Base-by-base conservation (phyloP, 2,113 vertebrate species). In the Leptobrachium ailaonicum region DNA sequence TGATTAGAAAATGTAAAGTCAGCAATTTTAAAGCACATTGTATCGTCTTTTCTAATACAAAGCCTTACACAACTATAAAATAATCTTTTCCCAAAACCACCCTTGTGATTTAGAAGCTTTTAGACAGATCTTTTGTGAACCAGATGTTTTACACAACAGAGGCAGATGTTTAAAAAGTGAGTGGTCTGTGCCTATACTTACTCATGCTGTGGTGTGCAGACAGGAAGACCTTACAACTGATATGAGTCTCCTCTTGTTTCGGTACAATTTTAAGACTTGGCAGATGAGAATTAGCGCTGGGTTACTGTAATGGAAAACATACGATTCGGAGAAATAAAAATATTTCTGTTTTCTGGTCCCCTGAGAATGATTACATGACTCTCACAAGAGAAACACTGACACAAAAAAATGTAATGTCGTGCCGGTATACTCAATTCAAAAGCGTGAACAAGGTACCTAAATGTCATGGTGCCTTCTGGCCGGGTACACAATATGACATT, bases 61-160 rank as follows among this genome's bases (percentile, higher is more conserved):
- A 4, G 12, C 4, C 58, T 20, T 14, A 62, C 11, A 14, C 5
- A 14, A 1, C 13, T 7, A 20, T 20, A 62, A 62, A 62, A 12
- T 7, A 14, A 3, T 62, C 13, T 62, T 3, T 14, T 1, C 11
- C 12, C n/a, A 62, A 62, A 62, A 62, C 11, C 4, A 4, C 58
- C 13, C 4, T 32, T 32, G 20, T 32, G 20, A 32, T 32, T 62
- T 62, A 60, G 3, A 60, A 60, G 56, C 56, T 60, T 8, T 13
- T 12, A 12, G 56, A 60, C 56, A 60, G 56, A 90, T 82, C 83
- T 86, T 82, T 86, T 91, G 91, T 93, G 92, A 92, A 91, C 91
- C 92, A 93, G 82, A 85, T 83, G 80, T 87, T 92, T 93, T 93
- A 92, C 90, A 92, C 91, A 91, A 92, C 88, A 62, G 47, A 41